Evolutionary conservation across 2,113 vertebrate species (phyloP).

Genomic region (Indri indri): DNA sequence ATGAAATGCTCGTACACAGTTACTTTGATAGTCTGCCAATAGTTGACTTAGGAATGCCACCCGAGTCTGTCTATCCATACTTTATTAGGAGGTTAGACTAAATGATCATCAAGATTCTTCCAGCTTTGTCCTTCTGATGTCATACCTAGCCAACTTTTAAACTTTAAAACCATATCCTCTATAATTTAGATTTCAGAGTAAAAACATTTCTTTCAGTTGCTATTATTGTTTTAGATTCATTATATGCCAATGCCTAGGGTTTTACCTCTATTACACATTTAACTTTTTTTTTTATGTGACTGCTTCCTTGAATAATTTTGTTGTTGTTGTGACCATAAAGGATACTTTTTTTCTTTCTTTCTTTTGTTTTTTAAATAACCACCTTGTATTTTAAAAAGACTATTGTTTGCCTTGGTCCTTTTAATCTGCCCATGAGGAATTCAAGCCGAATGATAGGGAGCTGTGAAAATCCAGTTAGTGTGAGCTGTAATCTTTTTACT

Average conservation of each 20-base stretch:
- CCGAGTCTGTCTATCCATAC: neutral
- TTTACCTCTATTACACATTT: constrained; percentile 66
- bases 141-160: neutral
- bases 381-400: constrained; percentile 78
- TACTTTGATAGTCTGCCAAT: neutral
- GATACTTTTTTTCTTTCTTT: neutral
- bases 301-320: constrained; percentile 59
- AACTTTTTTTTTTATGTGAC: constrained; percentile 70
- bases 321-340: constrained; percentile 49
- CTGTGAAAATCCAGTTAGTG: constrained; percentile 99
- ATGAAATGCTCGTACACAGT: neutral
- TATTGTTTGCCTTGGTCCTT: constrained; percentile 86
- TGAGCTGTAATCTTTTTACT: constrained; percentile 99
- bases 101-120: neutral
- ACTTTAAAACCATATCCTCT: neutral
- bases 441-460: constrained; percentile 91
- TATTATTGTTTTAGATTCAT: constrained; percentile 33
- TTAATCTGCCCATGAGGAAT: constrained; percentile 95
- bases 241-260: constrained; percentile 59
- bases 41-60: neutral
- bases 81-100: neutral
- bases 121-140: neutral
- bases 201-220: constrained; percentile 19
- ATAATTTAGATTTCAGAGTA: constrained; percentile 28
- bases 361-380: constrained; percentile 60